These are phyloP conservation scores for Molothrus aeneus DNA, from an alignment of 2,797 vertebrate genomes.

Conservation along the genomic window DNA sequence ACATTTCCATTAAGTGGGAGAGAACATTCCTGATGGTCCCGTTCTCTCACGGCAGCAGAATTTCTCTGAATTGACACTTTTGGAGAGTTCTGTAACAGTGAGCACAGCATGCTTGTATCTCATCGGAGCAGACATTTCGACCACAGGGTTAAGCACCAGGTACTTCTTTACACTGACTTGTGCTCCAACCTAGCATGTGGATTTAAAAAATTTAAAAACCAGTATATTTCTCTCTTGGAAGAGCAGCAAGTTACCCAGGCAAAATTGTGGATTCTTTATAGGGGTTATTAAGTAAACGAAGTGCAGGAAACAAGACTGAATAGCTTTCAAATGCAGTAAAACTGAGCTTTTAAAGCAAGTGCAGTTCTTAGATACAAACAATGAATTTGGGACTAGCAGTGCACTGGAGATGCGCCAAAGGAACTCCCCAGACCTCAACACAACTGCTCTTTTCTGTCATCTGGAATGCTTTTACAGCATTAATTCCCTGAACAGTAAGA, in stretches of 20 bases:
- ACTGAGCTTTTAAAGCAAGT: background rate
- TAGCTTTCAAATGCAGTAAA: constrained; percentile 2
- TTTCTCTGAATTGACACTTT: constrained; percentile 27
- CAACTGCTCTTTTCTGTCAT: constrained; percentile 5
- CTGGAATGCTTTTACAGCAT: background rate
- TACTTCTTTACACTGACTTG: background rate
- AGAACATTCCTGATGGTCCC: constrained; percentile 1
- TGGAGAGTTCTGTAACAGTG: constrained; percentile 7
- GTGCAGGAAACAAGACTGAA: background rate
- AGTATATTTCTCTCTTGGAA: background rate
- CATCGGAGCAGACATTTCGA: background rate
- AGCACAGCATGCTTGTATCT: background rate
- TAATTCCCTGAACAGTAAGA: background rate
- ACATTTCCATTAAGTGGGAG: background rate
- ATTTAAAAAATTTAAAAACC: background rate
- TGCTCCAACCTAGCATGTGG: background rate
- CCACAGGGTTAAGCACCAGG: background rate
- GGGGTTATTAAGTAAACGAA: background rate
- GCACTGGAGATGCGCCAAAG: background rate
- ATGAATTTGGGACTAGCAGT: background rate
- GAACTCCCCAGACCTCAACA: background rate
- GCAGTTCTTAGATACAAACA: background rate
- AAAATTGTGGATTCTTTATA: background rate
- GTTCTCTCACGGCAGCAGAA: background rate
- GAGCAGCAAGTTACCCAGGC: background rate